Conservation (phyloP, 2,797 vertebrate genomes). For the Anguilla obscura region DNA sequence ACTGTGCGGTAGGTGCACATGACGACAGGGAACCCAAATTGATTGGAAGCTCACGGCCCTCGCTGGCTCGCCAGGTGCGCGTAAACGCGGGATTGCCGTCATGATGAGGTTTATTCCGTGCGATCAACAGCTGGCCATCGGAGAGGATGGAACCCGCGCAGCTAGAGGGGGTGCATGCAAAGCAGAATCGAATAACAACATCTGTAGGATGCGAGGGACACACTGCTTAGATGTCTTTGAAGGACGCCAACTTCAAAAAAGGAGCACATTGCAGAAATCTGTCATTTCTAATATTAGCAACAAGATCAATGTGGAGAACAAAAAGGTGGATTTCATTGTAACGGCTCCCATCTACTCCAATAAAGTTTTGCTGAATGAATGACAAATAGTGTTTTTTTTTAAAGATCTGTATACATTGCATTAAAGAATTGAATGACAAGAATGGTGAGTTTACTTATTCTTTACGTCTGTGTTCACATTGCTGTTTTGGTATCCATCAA, state of each 20-base stretch:
- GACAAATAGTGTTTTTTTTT: background rate
- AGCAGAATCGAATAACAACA: constrained; percentile 1
- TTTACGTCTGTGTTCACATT: background rate
- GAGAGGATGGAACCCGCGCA: background rate
- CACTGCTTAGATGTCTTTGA: background rate
- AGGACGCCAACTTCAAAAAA: background rate
- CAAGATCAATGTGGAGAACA: background rate
- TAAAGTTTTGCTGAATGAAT: background rate
- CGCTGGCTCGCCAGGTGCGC: constrained; percentile 57
- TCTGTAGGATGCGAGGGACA: background rate
- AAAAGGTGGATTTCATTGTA: background rate
- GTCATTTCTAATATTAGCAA: background rate
- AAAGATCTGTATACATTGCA: background rate
- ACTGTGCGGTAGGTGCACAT: constrained; percentile 34
- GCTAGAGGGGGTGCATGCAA: background rate
- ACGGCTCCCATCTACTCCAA: background rate
- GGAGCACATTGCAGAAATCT: constrained; percentile 2
- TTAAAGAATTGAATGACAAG: background rate
- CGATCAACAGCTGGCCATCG: constrained; percentile 61
- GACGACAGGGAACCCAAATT: constrained; percentile 56
- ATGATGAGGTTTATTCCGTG: constrained; percentile 51
- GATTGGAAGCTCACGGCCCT: constrained; percentile 53
- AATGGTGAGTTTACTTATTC: background rate
- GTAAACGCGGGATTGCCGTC: constrained; percentile 57
- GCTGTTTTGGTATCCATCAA: background rate